Evolutionary conservation across 2,888 invertebrate species (phyloP).

Genomic region (Spilarctia lutea): DNA sequence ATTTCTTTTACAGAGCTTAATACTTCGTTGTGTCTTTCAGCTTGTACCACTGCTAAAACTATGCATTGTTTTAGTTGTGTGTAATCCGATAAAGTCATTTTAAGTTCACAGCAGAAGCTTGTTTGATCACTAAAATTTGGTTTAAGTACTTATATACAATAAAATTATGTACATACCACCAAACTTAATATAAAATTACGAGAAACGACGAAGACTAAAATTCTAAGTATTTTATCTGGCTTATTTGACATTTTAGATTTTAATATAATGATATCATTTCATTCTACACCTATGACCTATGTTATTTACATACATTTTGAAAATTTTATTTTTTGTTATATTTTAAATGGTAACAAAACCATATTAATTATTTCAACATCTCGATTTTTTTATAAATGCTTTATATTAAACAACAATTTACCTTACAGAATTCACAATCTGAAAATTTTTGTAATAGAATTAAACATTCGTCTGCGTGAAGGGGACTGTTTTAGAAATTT

Average conservation of each 20-base stretch:
- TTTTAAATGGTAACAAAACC: not conserved
- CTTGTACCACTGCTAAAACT: conserved; percentile 59
- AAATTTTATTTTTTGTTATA: not conserved
- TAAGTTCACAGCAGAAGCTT: conserved; percentile 9
- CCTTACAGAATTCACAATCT: not conserved
- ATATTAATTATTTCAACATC: not conserved
- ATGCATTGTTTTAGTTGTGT: conserved; percentile 65
- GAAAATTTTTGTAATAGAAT: not conserved
- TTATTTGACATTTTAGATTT: not conserved
- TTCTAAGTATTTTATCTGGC: not conserved
- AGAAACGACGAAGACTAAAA: not conserved
- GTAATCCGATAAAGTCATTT: conserved; percentile 74
- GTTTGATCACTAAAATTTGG: not conserved
- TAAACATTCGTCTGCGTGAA: conserved; percentile 22
- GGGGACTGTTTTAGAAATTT: conserved; percentile 11
- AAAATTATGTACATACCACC: not conserved
- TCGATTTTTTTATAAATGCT: not conserved
- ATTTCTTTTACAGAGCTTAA: conserved; percentile 68
- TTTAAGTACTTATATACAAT: not conserved
- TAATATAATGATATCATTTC: not conserved
- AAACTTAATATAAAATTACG: not conserved
- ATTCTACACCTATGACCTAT: not conserved
- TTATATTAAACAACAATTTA: not conserved
- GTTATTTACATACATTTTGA: not conserved
- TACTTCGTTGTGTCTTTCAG: conserved; percentile 63